Conservation (phyloP, 2,113 vertebrate species). For the Embiotoca jacksoni region DNA sequence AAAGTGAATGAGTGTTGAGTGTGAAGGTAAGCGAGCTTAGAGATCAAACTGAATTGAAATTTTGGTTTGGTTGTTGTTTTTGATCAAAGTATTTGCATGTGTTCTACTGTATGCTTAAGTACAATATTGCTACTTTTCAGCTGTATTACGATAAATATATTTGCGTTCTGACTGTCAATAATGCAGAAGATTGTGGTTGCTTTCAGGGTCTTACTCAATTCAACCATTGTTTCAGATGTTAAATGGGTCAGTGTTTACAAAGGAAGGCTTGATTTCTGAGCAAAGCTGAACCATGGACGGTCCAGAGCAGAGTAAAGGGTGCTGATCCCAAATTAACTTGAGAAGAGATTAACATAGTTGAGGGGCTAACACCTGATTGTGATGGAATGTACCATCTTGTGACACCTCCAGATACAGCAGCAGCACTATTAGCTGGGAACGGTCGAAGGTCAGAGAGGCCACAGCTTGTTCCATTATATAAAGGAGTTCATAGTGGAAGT, state of each 20-base stretch:
- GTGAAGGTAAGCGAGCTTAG: no score
- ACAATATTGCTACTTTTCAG: constrained; percentile 4
- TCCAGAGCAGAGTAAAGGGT: constrained; percentile 13
- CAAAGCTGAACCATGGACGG: constrained; percentile 32
- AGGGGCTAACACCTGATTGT: constrained; percentile 1
- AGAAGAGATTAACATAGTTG: constrained; percentile 8
- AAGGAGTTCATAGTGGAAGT: not conserved
- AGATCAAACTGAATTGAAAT: constrained; percentile 3
- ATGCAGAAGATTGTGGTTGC: constrained; percentile 20
- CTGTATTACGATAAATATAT: not conserved
- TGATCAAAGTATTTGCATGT: constrained; percentile 1
- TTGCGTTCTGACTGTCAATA: constrained; percentile 7
- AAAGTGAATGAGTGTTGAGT: constrained; percentile 13
- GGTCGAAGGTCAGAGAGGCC: not conserved
- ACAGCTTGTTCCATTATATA: not conserved
- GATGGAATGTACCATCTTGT: constrained; percentile 7
- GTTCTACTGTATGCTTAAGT: not conserved
- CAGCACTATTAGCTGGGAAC: not conserved
- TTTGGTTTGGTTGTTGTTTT: constrained; percentile 25
- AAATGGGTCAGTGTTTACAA: constrained; percentile 76
- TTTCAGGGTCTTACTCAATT: constrained; percentile 48
- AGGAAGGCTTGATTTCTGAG: constrained; percentile 41
- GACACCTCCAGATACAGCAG: not conserved
- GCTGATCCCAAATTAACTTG: constrained; percentile 40
- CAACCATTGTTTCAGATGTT: constrained; percentile 53